phyloP scores from a whole-genome alignment of 2,888 invertebrate species.

The Sesia bembeciformis region DNA sequence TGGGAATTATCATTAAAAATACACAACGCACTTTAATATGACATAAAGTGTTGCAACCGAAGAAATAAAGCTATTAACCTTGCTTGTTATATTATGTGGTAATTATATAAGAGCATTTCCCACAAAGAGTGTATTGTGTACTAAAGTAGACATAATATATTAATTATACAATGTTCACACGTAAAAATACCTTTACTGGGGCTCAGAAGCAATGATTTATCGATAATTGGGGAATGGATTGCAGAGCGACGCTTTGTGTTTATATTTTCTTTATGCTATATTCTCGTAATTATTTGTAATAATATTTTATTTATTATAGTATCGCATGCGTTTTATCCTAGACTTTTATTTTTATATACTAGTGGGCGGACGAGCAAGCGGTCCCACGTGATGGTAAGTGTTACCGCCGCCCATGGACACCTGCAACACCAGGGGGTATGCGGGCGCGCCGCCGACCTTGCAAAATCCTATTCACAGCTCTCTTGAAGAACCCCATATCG shows the following conservation, averaged over 20 bases:
- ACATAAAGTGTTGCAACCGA: conserved; percentile 2
- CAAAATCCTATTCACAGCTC: no score
- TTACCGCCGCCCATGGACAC: no score
- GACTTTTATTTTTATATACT: no score
- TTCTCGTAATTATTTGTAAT: background rate
- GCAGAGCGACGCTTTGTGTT: background rate
- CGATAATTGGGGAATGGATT: background rate
- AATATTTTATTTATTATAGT: background rate
- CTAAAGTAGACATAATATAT: background rate
- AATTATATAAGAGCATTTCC: background rate
- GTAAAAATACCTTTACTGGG: background rate
- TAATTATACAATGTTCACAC: background rate
- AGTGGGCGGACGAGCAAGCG: no score
- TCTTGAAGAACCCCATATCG: no score
- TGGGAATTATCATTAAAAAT: no score
- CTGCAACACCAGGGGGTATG: no score
- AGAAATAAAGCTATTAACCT: conserved; percentile 11
- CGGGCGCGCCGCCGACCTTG: no score
- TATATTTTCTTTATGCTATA: background rate
- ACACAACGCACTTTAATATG: no score
- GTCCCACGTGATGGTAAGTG: no score
- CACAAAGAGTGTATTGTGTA: background rate
- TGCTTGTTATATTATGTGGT: background rate
- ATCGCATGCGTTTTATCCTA: no score
- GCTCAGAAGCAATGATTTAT: background rate